Conservation (phyloP, 2,113 vertebrate species). For the Hippocampus comes region DNA sequence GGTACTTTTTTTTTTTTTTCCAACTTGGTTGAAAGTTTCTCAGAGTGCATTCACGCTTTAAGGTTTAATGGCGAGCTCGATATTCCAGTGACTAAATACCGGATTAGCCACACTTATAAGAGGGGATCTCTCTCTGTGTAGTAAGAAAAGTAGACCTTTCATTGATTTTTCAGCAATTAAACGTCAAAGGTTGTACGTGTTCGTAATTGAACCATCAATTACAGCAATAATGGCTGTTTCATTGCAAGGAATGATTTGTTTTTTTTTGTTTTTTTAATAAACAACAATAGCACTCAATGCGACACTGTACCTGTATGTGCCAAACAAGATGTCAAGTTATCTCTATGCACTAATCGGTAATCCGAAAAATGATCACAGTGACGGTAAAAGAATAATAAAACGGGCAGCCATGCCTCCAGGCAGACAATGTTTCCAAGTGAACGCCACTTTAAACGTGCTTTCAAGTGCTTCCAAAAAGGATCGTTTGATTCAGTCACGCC, state of each 20-base stretch:
- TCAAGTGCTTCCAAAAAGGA: constrained; percentile 14
- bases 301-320: constrained; percentile 28
- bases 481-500: constrained; percentile 10
- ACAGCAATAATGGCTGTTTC: constrained; percentile 29
- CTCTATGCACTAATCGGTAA: constrained; percentile 42
- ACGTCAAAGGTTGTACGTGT: constrained; percentile 25
- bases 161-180: constrained; percentile 59
- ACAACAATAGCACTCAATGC: constrained; percentile 15
- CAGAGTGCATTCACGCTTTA: constrained; percentile 17
- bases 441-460: constrained; percentile 2
- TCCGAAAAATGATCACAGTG: constrained; percentile 63
- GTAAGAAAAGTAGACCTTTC: constrained; percentile 16
- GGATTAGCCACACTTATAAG: constrained; percentile 34
- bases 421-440: constrained; percentile 23
- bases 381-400: constrained; percentile 66
- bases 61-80: constrained; percentile 43
- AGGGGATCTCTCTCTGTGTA: constrained; percentile 27
- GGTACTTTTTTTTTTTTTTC: constrained; percentile 9
- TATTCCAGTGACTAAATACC: constrained; percentile 39
- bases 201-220: constrained; percentile 61
- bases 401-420: constrained; percentile 49
- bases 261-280: neutral
- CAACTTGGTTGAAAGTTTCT: constrained; percentile 14
- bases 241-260: constrained; percentile 5
- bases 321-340: constrained; percentile 33